A percentile compares a stretch with the other conserved stretches of the same genome.
Evolutionary conservation across 2,888 invertebrate genomes (phyloP).

Genomic region (Drosophila affinis): DNA sequence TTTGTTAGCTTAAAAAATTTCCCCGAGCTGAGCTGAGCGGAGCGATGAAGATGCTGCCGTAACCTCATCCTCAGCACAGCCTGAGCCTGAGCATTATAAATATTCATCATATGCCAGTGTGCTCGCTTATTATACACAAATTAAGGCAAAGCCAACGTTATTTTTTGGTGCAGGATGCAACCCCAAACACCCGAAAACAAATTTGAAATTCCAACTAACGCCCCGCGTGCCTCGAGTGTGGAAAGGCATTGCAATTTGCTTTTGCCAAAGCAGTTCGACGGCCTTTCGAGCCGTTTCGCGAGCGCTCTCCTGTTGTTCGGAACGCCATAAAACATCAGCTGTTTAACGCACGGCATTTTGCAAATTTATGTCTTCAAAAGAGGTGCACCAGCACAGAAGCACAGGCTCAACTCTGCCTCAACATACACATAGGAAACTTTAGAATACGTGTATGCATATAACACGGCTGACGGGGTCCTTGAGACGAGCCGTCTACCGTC

Average conservation of each 20-base stretch:
- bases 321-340: slow-evolving; percentile 69
- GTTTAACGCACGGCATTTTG: slow-evolving; percentile 60
- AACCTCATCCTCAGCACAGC: slow-evolving; percentile 2
- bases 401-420: background rate
- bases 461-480: slow-evolving; percentile 28
- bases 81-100: slow-evolving; percentile 61
- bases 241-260: slow-evolving; percentile 63
- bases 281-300: slow-evolving; percentile 44
- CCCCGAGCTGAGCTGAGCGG: slow-evolving; percentile 22
- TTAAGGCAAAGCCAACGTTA: slow-evolving; percentile 55
- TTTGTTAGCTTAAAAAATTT: slow-evolving; percentile 71
- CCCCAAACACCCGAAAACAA: slow-evolving; percentile 48
- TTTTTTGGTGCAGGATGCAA: slow-evolving; percentile 8
- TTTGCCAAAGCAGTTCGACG: slow-evolving; percentile 60
- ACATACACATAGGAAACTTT: slow-evolving; percentile 33
- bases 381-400: slow-evolving; percentile 27
- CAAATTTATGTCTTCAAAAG: slow-evolving; percentile 64
- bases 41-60: slow-evolving; percentile 52
- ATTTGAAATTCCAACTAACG: slow-evolving; percentile 72
- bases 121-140: slow-evolving; percentile 75
- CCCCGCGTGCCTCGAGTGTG: slow-evolving; percentile 33
- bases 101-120: slow-evolving; percentile 71
- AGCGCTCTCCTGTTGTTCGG: slow-evolving; percentile 21
- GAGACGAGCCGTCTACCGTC: slow-evolving; percentile 48
- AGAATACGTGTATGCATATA: slow-evolving; percentile 33